Evolutionary conservation across 2,888 invertebrate genomes (phyloP).

Genomic region (Clostera curtula): DNA sequence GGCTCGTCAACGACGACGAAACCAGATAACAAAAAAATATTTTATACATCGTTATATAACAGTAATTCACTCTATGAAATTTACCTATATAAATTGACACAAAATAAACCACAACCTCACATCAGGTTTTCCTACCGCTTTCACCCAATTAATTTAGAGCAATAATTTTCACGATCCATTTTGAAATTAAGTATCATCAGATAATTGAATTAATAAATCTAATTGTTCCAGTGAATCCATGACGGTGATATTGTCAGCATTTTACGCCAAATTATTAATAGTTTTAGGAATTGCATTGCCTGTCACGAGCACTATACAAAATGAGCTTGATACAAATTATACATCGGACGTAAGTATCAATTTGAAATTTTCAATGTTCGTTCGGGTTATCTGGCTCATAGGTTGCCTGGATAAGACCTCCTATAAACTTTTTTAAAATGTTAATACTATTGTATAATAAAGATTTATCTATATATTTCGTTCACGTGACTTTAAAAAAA

Average conservation of each 20-base stretch:
- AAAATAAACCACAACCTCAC: conserved; percentile 6
- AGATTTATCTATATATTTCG: too few species aligned
- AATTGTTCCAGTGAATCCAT: conserved; percentile 74
- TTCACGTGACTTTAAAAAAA: too few species aligned
- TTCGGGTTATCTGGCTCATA: background rate
- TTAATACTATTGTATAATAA: conserved; percentile 23
- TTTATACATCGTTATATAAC: too few species aligned
- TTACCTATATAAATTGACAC: conserved; percentile 1
- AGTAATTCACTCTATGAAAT: too few species aligned
- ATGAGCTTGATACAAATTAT: conserved; percentile 62
- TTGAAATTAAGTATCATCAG: conserved; percentile 12
- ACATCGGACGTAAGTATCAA: conserved; percentile 59
- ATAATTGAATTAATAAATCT: conserved; percentile 28
- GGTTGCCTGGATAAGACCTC: too few species aligned
- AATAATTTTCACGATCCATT: conserved; percentile 12
- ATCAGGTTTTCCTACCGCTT: conserved; percentile 10
- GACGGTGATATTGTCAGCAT: conserved; percentile 76
- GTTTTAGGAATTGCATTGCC: conserved; percentile 79
- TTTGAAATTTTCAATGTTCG: background rate
- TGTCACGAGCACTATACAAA: conserved; percentile 77
- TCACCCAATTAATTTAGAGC: conserved; percentile 15
- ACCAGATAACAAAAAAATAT: too few species aligned
- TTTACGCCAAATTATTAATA: conserved; percentile 79
- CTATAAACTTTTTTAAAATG: too few species aligned
- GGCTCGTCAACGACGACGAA: too few species aligned